Percentiles rank a stretch among this genome's conserved stretches.
These are phyloP conservation scores for Drosophila buzzatii DNA, from an alignment of 2,888 invertebrate genomes.

Conservation along the genomic window DNA sequence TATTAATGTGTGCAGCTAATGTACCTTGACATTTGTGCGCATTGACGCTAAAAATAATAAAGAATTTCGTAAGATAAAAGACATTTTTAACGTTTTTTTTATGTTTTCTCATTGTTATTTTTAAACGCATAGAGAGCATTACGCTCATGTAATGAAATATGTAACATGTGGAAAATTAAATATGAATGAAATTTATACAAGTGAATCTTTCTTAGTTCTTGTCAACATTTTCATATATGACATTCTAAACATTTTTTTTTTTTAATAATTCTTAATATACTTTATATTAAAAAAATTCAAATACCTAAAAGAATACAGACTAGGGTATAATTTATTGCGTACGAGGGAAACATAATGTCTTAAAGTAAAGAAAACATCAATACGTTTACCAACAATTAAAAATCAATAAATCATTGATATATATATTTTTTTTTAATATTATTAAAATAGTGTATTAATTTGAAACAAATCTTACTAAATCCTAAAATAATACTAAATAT, in stretches of 20 bases:
- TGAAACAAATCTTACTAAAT: too few relatives aligned
- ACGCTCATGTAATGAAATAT: not conserved
- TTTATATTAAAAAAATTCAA: too few relatives aligned
- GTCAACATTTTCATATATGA: not conserved
- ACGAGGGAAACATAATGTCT: too few relatives aligned
- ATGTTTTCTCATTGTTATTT: constrained; percentile 11
- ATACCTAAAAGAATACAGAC: too few relatives aligned
- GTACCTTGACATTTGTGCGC: constrained; percentile 63
- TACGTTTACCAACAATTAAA: too few relatives aligned
- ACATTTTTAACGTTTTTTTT: constrained; percentile 26
- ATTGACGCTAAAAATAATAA: constrained; percentile 17
- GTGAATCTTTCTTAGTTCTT: not conserved
- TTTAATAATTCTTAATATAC: too few relatives aligned
- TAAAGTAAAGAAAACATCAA: too few relatives aligned
- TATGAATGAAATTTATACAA: not conserved
- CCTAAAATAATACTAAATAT: not conserved
- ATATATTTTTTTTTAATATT: too few relatives aligned
- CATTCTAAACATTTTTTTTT: too few relatives aligned
- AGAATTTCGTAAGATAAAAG: constrained; percentile 47
- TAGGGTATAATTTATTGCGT: too few relatives aligned
- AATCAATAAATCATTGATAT: too few relatives aligned
- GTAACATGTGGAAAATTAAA: not conserved
- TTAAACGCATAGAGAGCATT: not conserved
- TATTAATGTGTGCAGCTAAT: constrained; percentile 32
- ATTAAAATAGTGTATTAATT: too few relatives aligned